Conservation (phyloP, 2,888 invertebrate genomes). For the Thera obeliscata region DNA sequence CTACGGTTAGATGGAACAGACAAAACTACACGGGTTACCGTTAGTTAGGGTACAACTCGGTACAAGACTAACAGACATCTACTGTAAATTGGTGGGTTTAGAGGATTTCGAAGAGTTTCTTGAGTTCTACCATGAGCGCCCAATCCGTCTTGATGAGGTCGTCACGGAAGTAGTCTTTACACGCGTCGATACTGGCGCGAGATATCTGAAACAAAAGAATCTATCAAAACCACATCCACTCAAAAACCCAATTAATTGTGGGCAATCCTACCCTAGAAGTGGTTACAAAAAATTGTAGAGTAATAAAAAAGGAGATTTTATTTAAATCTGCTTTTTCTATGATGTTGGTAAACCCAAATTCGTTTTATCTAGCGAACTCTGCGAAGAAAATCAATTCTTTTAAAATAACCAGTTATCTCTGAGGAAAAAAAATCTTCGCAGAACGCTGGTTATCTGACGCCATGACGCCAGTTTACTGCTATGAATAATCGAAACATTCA, state of each 20-base stretch:
- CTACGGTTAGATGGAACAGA: slow-evolving; percentile 73
- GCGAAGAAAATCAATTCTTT: too few species aligned
- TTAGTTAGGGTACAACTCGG: slow-evolving; percentile 39
- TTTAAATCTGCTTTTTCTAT: too few species aligned
- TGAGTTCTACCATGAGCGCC: slow-evolving; percentile 99
- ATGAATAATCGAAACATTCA: too few species aligned
- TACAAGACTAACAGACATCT: slow-evolving; percentile 50
- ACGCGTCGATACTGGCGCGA: slow-evolving; percentile 98
- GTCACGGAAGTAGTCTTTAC: slow-evolving; percentile 99
- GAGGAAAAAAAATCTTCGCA: too few species aligned
- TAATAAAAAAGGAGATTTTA: too few species aligned
- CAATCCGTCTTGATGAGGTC: slow-evolving; percentile 98
- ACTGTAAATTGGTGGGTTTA: slow-evolving; percentile 64
- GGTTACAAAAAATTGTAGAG: too few species aligned
- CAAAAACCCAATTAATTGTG: neutral
- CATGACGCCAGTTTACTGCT: too few species aligned
- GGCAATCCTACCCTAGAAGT: too few species aligned
- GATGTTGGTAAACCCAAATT: too few species aligned
- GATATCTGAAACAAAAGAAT: slow-evolving; percentile 90
- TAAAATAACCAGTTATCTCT: too few species aligned
- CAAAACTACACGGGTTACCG: slow-evolving; percentile 51
- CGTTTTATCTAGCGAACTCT: too few species aligned
- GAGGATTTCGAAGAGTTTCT: slow-evolving; percentile 98
- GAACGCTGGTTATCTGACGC: too few species aligned
- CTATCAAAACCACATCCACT: slow-evolving; percentile 8